These are phyloP conservation scores for Marisa cornuarietis DNA, from an alignment of 1,140 invertebrate species.

Conservation along the genomic window DNA sequence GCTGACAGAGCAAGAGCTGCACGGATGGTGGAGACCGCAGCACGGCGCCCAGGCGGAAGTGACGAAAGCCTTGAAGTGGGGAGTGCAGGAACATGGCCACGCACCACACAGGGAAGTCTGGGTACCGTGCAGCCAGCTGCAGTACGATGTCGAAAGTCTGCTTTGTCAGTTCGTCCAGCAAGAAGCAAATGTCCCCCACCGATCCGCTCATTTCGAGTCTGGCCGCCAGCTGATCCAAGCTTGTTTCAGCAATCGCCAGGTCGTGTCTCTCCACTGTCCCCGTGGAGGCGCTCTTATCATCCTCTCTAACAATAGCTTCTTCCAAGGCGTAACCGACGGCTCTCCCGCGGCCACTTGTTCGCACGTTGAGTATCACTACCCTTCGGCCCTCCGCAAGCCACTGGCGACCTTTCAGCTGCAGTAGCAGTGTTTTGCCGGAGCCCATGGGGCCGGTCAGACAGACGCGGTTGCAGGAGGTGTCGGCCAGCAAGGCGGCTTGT, in stretches of 20 bases:
- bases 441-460: conserved; percentile 21
- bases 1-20: conserved; percentile 15
- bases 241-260: neutral
- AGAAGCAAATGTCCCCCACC: neutral
- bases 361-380: conserved; percentile 19
- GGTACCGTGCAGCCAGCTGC: neutral
- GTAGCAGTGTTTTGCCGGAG: conserved; percentile 13
- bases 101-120: conserved; percentile 8
- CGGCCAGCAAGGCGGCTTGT: conserved; percentile 8
- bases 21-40: conserved; percentile 19
- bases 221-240: neutral
- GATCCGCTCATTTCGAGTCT: neutral
- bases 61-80: conserved; percentile 4
- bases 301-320: conserved; percentile 7
- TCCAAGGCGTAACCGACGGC: conserved; percentile 10
- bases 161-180: conserved; percentile 18
- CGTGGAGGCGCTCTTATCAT: no score
- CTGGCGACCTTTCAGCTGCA: conserved; percentile 21
- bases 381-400: conserved; percentile 15
- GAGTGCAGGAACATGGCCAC: conserved; percentile 16
- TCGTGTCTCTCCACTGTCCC: conserved; percentile 13
- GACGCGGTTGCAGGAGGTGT: conserved; percentile 1
- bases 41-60: conserved; percentile 15
- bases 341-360: neutral
- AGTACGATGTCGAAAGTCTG: conserved; percentile 6